phyloP scores from a whole-genome alignment of 1,140 invertebrate species.

The Steinernema khuongi region DNA sequence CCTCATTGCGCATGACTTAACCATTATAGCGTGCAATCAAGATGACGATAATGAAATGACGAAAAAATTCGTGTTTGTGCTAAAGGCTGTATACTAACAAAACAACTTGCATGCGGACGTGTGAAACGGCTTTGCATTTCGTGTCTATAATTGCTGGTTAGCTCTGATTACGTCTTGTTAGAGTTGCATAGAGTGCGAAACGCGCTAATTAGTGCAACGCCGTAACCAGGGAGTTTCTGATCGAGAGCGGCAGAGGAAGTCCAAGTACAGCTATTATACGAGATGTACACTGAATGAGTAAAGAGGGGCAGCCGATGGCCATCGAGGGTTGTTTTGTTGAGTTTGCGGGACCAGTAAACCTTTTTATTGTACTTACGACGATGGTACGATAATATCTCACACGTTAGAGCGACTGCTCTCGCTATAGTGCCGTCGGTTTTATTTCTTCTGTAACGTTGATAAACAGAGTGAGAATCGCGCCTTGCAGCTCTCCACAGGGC shows the following conservation, averaged over 20 bases:
- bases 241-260: no score
- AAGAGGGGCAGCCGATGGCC: no score
- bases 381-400: not conserved
- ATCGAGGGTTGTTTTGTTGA: not conserved
- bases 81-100: not conserved
- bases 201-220: not conserved
- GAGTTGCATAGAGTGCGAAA: not conserved
- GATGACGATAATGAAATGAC: not conserved
- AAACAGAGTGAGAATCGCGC: constrained; percentile 5
- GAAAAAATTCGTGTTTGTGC: not conserved
- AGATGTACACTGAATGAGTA: no score
- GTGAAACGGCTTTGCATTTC: not conserved
- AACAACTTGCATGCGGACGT: no score
- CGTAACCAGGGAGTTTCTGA: not conserved
- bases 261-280: no score
- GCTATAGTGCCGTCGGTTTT: not conserved
- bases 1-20: not conserved
- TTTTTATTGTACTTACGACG: constrained; percentile 12
- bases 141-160: not conserved
- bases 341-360: not conserved
- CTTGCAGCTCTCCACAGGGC: not conserved
- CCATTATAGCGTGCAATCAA: not conserved
- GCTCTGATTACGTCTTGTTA: constrained; percentile 16
- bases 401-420: not conserved
- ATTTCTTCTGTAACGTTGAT: not conserved